Percentiles rank a stretch among this genome's conserved stretches.
These are phyloP conservation scores for Drosophila ercepeae DNA, from an alignment of 1,140 invertebrate species.

Conservation along the genomic window DNA sequence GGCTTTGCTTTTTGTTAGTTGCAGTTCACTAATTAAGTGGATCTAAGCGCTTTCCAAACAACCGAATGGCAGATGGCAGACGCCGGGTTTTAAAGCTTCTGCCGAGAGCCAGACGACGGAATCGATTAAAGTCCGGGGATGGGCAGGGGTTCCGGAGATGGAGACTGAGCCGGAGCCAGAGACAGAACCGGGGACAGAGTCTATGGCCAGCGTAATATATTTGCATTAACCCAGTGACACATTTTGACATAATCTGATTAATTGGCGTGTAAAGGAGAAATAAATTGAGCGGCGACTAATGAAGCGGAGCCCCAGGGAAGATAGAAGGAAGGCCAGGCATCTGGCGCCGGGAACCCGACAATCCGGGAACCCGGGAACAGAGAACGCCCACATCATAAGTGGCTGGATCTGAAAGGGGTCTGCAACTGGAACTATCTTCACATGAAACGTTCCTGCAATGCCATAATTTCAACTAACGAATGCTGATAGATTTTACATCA, in stretches of 20 bases:
- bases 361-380: slow-evolving; percentile 29
- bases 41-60: slow-evolving; percentile 57
- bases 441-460: slow-evolving; percentile 33
- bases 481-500: slow-evolving; percentile 30
- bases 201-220: slow-evolving; percentile 62
- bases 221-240: slow-evolving; percentile 81
- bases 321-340: slow-evolving; percentile 11
- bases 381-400: slow-evolving; percentile 34
- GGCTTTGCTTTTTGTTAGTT: slow-evolving; percentile 25
- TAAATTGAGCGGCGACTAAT: slow-evolving; percentile 72
- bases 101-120: slow-evolving; percentile 17
- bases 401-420: slow-evolving; percentile 36
- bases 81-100: slow-evolving; percentile 37
- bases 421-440: background rate
- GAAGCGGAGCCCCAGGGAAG: slow-evolving; percentile 47
- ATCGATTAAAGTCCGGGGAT: slow-evolving; percentile 5
- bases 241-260: slow-evolving; percentile 82
- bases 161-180: background rate
- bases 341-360: slow-evolving; percentile 29
- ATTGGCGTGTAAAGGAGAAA: slow-evolving; percentile 75
- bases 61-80: slow-evolving; percentile 39
- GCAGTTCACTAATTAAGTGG: slow-evolving; percentile 66
- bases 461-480: slow-evolving; percentile 53
- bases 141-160: background rate
- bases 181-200: slow-evolving; percentile 4